Base-by-base conservation (phyloP, 2,888 invertebrate genomes). In the Spisula solida region DNA sequence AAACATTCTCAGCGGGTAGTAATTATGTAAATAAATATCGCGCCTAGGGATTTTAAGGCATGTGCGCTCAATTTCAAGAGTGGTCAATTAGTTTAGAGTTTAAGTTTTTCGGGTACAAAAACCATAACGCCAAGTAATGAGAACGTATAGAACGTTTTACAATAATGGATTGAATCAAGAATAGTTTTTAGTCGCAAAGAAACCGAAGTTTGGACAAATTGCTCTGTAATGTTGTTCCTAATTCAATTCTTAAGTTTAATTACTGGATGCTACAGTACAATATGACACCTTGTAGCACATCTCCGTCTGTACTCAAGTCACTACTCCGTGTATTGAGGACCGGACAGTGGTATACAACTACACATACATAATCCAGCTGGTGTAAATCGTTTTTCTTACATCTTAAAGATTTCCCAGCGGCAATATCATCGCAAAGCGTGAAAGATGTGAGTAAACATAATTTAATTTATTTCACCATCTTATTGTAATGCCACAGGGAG, bases 161-260 rank as follows among this genome's bases (percentile, higher is more conserved):
- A 41, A 41, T 41, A 66, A 66, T 66, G 60, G 60, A 66, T 66
- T 25, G 12, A 66, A 66, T 25, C 41, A 41, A 41, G 41, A 41
- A 66, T 25, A 6, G 25, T 25, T 66, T 66, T 25, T 25, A 66
- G 56, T 16, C 20, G 4, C 56, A 56, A 20, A 20, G 20, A 56
- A 56, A 56, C 56, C n/a, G 5, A 66, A 66, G 60, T 66, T 66
- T 66, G 60, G n/a, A 66, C n/a, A 66, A n/a, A 66, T 66, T 66
- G 2, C 25, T 25, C 25, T n/a, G 10, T 10, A n/a, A 66, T 6
- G 25, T 6, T 25, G 60, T 10, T 10, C 25, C 1, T 66, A 66
- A 66, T 66, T 25, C 6, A 25, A 66, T 66, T 66, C 5, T 12
- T 10, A 2, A 6, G 60, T 66, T 20, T 25, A 25, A 25, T 66